These are phyloP conservation scores for Trigoniulus corallinus DNA, from an alignment of 1,140 invertebrate species.

Conservation along the genomic window DNA sequence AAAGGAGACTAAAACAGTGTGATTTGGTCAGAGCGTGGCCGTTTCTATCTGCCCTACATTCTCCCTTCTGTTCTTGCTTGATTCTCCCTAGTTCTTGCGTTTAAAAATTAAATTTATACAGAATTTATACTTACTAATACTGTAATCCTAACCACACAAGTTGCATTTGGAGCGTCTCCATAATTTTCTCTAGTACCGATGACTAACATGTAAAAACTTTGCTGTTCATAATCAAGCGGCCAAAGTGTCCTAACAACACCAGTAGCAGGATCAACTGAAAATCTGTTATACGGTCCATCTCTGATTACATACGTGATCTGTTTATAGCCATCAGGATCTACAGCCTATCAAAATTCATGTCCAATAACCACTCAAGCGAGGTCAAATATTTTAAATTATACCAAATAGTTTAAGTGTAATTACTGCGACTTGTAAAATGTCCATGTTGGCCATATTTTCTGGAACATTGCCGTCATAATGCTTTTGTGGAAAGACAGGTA, in stretches of 20 bases:
- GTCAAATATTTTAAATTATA: no score
- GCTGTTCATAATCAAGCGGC: constrained; percentile 59
- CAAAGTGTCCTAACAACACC: constrained; percentile 56
- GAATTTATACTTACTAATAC: constrained; percentile 59
- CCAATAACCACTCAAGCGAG: no score
- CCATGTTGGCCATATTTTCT: constrained; percentile 59
- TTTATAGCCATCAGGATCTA: constrained; percentile 17
- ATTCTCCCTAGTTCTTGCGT: no score
- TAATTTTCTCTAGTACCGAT: constrained; percentile 67
- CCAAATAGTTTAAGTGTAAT: no score
- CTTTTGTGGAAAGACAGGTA: constrained; percentile 54
- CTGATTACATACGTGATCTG: constrained; percentile 66
- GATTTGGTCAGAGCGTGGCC: no score
- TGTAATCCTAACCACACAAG: constrained; percentile 51
- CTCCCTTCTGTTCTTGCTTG: no score
- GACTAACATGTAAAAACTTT: constrained; percentile 49
- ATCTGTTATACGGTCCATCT: constrained; percentile 59
- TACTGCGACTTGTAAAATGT: constrained; percentile 50
- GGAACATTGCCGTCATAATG: constrained; percentile 58
- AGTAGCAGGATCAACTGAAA: constrained; percentile 57
- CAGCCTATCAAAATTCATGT: constrained; percentile 11
- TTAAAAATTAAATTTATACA: no score
- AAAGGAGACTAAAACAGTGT: no score
- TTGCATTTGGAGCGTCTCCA: constrained; percentile 45
- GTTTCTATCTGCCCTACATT: no score